Conservation (phyloP, 2,888 invertebrate species). For the Sarcophaga subvicina region DNA sequence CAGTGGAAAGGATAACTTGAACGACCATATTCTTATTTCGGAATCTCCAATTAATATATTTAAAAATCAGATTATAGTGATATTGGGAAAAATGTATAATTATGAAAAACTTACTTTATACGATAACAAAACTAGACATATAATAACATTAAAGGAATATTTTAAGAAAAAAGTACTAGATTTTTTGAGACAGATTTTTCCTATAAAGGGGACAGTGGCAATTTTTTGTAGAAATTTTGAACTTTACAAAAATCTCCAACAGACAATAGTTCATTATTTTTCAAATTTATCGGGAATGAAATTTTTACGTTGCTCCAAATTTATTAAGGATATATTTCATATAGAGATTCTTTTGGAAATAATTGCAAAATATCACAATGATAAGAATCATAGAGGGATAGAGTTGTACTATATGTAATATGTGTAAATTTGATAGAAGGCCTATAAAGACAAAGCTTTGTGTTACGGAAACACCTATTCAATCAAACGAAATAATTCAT, state of each 20-base stretch:
- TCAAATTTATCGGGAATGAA: no score
- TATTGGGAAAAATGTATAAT: no score
- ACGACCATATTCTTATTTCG: no score
- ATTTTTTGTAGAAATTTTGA: constrained; percentile 38
- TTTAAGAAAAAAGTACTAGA: background rate
- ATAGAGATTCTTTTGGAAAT: background rate
- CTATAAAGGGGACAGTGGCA: background rate
- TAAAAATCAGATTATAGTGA: no score
- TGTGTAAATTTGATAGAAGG: constrained; percentile 57
- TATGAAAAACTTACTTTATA: constrained; percentile 25
- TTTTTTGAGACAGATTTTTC: constrained; percentile 2
- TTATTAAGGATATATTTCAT: no score
- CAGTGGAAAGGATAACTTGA: no score
- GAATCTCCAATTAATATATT: no score
- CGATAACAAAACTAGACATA: background rate
- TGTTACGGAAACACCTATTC: constrained; percentile 50
- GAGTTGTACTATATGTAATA: background rate
- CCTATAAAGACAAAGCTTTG: constrained; percentile 58
- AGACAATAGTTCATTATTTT: no score
- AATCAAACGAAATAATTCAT: no score
- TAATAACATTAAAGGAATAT: no score
- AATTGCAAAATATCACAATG: constrained; percentile 22
- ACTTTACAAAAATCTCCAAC: no score
- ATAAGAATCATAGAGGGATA: constrained; percentile 36
- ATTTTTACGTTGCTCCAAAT: no score